Conservation (phyloP, 2,113 vertebrate species). For the Cottus gobio region DNA sequence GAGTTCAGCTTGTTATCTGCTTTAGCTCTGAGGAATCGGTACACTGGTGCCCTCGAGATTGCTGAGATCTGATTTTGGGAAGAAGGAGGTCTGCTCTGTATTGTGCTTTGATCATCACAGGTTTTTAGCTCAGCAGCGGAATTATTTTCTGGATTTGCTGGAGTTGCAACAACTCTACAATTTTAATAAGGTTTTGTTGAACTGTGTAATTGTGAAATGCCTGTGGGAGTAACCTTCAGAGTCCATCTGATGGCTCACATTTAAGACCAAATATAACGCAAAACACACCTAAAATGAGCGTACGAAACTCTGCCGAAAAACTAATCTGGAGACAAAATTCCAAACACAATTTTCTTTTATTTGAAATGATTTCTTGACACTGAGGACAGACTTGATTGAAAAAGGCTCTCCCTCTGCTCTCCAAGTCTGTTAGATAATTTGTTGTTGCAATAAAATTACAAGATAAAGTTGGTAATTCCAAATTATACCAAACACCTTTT, state of each 20-base stretch:
- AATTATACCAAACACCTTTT: constrained; percentile 16
- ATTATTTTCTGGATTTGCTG: constrained; percentile 44
- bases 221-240: constrained; percentile 37
- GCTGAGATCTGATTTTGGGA: constrained; percentile 62
- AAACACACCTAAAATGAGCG: neutral
- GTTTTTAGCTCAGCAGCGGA: constrained; percentile 34
- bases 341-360: neutral
- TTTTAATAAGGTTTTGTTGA: constrained; percentile 46
- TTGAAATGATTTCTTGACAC: neutral
- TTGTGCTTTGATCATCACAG: constrained; percentile 63
- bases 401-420: neutral
- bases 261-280: constrained; percentile 7
- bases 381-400: neutral
- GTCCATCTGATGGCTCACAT: constrained; percentile 33
- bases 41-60: constrained; percentile 49
- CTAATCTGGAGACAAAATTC: neutral
- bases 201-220: constrained; percentile 31
- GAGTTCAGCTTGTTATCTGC: constrained; percentile 65
- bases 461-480: constrained; percentile 18
- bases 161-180: constrained; percentile 43
- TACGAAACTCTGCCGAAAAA: neutral
- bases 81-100: constrained; percentile 43
- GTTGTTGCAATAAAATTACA: constrained; percentile 1
- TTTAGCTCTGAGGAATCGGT: constrained; percentile 47
- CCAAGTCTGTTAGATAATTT: neutral